phyloP scores from a whole-genome alignment of 2,113 vertebrate genomes.

The Micronycteris hirsuta region DNA sequence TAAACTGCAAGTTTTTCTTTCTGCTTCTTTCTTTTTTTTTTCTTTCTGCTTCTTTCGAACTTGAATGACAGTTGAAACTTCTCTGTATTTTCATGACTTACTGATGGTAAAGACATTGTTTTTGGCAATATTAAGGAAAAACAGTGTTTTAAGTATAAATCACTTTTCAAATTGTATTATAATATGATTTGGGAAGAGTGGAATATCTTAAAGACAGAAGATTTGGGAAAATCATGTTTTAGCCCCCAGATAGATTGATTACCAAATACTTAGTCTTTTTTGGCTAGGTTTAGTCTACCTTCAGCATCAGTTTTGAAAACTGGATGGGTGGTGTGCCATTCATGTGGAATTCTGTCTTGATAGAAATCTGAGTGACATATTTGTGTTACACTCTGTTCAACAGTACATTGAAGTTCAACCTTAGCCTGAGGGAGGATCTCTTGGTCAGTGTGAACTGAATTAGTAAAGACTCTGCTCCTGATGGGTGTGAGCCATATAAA shows the following conservation, averaged over 20 bases:
- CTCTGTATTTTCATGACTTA: not conserved
- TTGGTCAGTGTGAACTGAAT: conserved; percentile 36
- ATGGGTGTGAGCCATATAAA: conserved; percentile 37
- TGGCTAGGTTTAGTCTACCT: not conserved
- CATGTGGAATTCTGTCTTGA: not conserved
- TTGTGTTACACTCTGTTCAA: conserved; percentile 25
- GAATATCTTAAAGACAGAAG: not conserved
- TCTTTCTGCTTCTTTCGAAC: not conserved
- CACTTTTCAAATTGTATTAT: not conserved
- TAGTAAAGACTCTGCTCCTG: conserved; percentile 33
- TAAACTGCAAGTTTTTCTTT: conserved; percentile 21
- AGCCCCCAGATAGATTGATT: not conserved
- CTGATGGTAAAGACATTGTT: not conserved
- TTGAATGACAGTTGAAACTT: not conserved
- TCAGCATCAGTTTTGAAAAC: not conserved
- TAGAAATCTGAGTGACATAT: conserved; percentile 20
- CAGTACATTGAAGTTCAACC: conserved; percentile 53
- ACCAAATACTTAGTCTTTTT: not conserved
- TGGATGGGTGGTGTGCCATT: not conserved
- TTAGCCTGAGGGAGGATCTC: conserved; percentile 52
- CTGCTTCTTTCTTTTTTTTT: conserved; percentile 22
- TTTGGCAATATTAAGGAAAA: not conserved
- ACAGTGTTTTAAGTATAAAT: not conserved
- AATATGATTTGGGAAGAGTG: not conserved
- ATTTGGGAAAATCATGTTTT: not conserved